Percentiles rank a stretch among this genome's conserved stretches.
Conservation (phyloP, 2,888 invertebrate genomes). For the Caenorhabditis doughertyi region DNA sequence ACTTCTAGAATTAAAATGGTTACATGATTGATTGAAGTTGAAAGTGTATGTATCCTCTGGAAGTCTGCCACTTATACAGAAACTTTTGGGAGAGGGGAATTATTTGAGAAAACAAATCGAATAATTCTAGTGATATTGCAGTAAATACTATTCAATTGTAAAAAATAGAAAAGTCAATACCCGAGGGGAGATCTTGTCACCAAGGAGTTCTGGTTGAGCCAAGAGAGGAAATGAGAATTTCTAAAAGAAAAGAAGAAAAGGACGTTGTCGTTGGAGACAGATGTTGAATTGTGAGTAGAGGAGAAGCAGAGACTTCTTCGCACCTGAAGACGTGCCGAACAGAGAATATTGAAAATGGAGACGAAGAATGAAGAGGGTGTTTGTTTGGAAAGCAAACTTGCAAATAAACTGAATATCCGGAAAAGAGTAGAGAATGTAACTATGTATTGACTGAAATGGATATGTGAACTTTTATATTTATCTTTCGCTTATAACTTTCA, state of each 20-base stretch:
- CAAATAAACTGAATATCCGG: constrained; percentile 57
- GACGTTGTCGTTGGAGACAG: constrained; percentile 44
- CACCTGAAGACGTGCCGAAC: constrained; percentile 56
- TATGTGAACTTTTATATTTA: constrained; percentile 24
- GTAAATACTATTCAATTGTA: too few relatives aligned
- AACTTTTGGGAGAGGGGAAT: too few relatives aligned
- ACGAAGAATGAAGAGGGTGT: constrained; percentile 23
- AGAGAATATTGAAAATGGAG: constrained; percentile 10
- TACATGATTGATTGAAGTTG: too few relatives aligned
- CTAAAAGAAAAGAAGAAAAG: constrained; percentile 13
- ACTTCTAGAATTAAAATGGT: too few relatives aligned
- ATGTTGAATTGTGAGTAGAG: constrained; percentile 1
- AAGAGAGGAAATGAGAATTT: constrained; percentile 26
- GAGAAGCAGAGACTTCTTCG: constrained; percentile 50
- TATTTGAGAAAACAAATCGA: too few relatives aligned
- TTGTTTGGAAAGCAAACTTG: constrained; percentile 55
- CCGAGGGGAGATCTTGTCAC: too few relatives aligned
- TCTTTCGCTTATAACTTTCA: too few relatives aligned
- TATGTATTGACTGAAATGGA: constrained; percentile 19
- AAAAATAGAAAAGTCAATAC: too few relatives aligned
- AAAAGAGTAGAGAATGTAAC: constrained; percentile 34
- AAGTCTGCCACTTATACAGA: too few relatives aligned
- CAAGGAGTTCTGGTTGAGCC: too few relatives aligned
- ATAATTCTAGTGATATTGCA: too few relatives aligned
- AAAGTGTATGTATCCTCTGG: too few relatives aligned